Base-by-base conservation (phyloP, 2,888 invertebrate species). In the Sphaerophoria taeniata region DNA sequence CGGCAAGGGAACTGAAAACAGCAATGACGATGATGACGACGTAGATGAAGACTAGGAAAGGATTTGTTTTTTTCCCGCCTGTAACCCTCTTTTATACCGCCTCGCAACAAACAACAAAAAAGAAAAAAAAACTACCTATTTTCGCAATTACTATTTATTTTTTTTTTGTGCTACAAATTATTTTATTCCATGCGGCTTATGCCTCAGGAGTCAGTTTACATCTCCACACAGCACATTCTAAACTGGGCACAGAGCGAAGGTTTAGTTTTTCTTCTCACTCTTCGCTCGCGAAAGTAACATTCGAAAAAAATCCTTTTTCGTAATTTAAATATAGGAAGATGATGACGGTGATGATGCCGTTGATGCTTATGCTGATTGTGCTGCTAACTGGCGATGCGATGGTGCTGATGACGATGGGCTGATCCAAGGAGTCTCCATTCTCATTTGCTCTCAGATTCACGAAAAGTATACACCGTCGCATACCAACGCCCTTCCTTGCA, bases 131-230 rank as follows among this genome's bases (percentile, higher is more conserved):
- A 4, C 34, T 36, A 36, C 34, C n/a, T 16, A 16, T 6, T 49
- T 14, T 51, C 7, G 7, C 24, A 24, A 24, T 56, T 58, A 33
- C 0, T n/a, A n/a, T 36, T 58, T 14, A 63, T 47, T 34, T n/a
- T n/a, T n/a, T 45, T 80, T 70, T 49, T 75, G 60, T 45, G 49
- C 24, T 45, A 70, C 31, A 58, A 76, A 81, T 76, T 76, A 71
- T 71, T n/a, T n/a, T n/a, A n/a, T 71, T 65, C 65, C 55, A 60
- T 49, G 55, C 60, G 39, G 60, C 60, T 60, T 60, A 60, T 39
- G 60, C 60, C 60, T 24, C 3, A 60, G 39, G 60, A 39, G 16
- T 24, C 3, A 60, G 39, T 36, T 36, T 24, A 60, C 60, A 60
- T 24, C 39, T 65, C 63, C 53, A 65, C 49, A 80, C 56, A 70